Evolutionary conservation across 2,113 vertebrate species (phyloP).

Genomic region (Chrysochloris asiatica): DNA sequence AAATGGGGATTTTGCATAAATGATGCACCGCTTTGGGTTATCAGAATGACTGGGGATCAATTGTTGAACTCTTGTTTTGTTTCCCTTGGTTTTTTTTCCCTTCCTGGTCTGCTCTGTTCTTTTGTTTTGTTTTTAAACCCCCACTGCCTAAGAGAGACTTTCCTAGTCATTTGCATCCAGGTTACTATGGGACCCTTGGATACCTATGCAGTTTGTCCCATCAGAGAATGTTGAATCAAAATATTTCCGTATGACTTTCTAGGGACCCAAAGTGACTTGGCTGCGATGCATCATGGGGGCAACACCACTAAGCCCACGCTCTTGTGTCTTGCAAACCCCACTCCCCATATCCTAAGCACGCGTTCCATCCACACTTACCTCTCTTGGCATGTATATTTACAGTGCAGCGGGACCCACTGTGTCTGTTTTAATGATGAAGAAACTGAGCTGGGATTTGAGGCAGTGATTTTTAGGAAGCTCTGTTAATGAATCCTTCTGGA

Average conservation of each 20-base stretch:
- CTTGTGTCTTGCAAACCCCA: neutral
- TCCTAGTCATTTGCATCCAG: neutral
- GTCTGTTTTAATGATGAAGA: neutral
- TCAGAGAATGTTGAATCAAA: neutral
- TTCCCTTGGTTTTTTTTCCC: neutral
- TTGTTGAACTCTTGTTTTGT: neutral
- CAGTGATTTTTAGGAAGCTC: neutral
- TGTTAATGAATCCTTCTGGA: neutral
- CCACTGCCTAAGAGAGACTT: conserved; percentile 15
- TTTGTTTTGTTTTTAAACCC: neutral
- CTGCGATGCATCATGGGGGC: neutral
- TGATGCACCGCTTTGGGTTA: neutral
- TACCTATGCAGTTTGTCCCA: neutral
- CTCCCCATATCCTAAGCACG: neutral
- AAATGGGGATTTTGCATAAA: neutral
- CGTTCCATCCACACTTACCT: neutral
- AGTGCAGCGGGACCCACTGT: neutral
- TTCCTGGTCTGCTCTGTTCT: neutral
- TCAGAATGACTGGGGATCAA: neutral
- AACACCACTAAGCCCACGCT: neutral
- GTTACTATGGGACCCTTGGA: neutral
- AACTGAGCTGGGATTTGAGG: neutral
- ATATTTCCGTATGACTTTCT: neutral
- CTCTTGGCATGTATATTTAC: neutral
- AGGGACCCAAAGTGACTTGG: neutral